Conservation (phyloP, 1,140 invertebrate genomes). For the Drosophila nebulosa region DNA sequence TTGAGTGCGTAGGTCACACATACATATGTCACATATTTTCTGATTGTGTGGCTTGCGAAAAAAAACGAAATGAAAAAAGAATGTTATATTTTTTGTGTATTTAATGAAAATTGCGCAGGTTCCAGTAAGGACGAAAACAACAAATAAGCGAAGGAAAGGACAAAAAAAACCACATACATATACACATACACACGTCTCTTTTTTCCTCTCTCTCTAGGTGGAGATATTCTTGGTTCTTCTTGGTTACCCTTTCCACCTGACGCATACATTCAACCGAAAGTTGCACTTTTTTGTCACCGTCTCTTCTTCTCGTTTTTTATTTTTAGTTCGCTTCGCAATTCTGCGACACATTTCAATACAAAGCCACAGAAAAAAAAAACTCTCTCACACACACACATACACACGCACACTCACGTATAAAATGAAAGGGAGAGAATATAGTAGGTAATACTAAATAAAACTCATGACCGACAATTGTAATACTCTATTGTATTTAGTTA, state of each 20-base stretch:
- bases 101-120: conserved; percentile 55
- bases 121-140: conserved; percentile 18
- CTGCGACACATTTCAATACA: conserved; percentile 42
- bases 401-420: neutral
- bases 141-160: neutral
- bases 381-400: neutral
- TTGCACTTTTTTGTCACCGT: conserved; percentile 19
- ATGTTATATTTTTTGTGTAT: conserved; percentile 4
- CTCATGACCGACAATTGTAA: neutral
- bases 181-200: neutral
- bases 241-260: conserved; percentile 20
- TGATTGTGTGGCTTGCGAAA: neutral
- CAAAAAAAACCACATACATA: neutral
- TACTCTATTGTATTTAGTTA: neutral
- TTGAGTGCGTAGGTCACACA: conserved; percentile 1
- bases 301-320: neutral
- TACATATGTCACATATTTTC: conserved; percentile 49
- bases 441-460: neutral
- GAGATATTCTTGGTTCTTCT: neutral
- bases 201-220: neutral
- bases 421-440: neutral
- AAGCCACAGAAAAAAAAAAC: neutral
- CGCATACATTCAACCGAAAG: conserved; percentile 38
- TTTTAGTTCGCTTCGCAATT: neutral
- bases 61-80: neutral